These are phyloP conservation scores for Urosaurus nigricauda DNA, from an alignment of 2,797 vertebrate species.

Conservation along the genomic window DNA sequence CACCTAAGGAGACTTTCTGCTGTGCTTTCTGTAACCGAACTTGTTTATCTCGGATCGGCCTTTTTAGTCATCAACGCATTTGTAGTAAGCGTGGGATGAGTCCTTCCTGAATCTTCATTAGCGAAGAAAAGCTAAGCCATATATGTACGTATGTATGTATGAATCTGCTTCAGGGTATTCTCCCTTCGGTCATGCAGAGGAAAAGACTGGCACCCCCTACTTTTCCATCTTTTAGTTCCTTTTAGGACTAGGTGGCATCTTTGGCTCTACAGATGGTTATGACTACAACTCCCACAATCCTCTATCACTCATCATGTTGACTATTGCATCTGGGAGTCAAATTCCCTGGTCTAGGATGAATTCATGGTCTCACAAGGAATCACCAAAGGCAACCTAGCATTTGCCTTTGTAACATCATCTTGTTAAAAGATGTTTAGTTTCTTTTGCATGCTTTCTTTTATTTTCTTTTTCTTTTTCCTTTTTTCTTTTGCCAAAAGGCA, in stretches of 20 bases:
- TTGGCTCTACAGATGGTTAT: background rate
- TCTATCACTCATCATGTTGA: background rate
- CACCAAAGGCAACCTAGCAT: background rate
- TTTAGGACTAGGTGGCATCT: background rate
- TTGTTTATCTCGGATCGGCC: no score
- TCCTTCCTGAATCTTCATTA: no score
- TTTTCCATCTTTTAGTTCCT: background rate
- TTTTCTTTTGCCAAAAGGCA: background rate
- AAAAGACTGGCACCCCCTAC: background rate
- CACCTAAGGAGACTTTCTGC: no score
- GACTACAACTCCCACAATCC: background rate
- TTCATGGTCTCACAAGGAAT: background rate
- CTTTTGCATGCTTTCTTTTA: background rate
- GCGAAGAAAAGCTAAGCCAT: no score
- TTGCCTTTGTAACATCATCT: background rate
- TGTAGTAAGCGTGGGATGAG: no score
- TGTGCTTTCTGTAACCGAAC: no score
- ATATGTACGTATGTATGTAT: no score
- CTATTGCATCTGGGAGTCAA: background rate
- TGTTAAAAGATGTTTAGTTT: background rate
- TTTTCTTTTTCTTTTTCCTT: background rate
- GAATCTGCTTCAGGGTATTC: background rate
- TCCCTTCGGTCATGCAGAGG: background rate
- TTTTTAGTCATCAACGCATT: no score
- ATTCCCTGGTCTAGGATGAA: background rate